Percentiles rank a stretch among this genome's conserved stretches.
Conservation (phyloP, 2,797 vertebrate species). For the Sebastes hubbsi region DNA sequence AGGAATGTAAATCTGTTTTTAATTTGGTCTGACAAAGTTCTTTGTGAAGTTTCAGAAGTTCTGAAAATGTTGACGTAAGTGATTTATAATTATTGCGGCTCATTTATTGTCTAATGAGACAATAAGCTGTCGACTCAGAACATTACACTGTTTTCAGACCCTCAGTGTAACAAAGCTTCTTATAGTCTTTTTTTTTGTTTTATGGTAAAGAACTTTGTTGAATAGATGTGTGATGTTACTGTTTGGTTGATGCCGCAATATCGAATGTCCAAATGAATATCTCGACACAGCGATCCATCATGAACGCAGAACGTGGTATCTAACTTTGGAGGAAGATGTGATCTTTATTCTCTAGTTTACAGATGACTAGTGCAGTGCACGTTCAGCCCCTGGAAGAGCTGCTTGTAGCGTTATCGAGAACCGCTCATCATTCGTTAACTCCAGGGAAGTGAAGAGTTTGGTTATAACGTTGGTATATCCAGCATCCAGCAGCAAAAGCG, state of each 20-base stretch:
- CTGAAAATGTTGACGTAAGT: neutral
- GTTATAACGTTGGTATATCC: neutral
- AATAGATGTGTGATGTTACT: neutral
- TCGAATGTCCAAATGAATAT: neutral
- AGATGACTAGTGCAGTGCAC: neutral
- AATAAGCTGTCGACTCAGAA: neutral
- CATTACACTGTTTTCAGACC: neutral
- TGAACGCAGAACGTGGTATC: neutral
- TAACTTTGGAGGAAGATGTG: neutral
- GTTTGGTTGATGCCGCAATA: neutral
- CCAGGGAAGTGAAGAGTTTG: neutral
- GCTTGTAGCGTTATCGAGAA: neutral
- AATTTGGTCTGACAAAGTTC: neutral
- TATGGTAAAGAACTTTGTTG: neutral
- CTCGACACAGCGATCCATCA: neutral
- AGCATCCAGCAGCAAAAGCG: neutral
- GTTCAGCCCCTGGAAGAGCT: neutral
- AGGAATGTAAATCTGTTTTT: neutral
- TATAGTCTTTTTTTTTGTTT: neutral
- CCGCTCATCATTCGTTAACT: neutral
- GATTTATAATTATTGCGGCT: neutral
- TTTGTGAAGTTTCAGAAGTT: neutral
- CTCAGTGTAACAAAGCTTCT: neutral
- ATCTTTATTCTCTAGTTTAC: neutral
- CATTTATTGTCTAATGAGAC: constrained; percentile 1